Conservation (phyloP, 2,113 vertebrate species). For the Actenoides hombroni region DNA sequence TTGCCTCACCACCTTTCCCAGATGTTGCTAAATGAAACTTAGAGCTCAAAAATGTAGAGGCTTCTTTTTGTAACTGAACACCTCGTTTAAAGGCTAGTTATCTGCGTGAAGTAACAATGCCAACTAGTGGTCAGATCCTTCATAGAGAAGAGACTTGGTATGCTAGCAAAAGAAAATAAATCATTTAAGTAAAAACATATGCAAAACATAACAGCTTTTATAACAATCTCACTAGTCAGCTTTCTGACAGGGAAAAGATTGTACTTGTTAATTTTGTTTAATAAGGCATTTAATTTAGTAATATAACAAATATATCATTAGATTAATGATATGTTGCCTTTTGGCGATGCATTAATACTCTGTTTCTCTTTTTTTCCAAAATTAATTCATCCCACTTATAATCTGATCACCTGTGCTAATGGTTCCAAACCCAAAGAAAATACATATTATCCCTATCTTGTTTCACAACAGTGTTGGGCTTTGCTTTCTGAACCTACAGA, state of each 20-base stretch:
- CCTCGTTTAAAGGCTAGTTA: neutral
- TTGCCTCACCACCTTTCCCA: neutral
- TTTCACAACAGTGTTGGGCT: neutral
- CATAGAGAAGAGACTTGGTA: neutral
- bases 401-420: neutral
- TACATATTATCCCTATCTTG: neutral
- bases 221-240: neutral
- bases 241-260: neutral
- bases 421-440: neutral
- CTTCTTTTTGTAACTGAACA: neutral
- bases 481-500: neutral
- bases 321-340: neutral
- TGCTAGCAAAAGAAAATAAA: neutral
- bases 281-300: neutral
- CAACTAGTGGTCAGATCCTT: constrained; percentile 47
- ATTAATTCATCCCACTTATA: neutral
- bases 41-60: neutral
- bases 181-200: neutral
- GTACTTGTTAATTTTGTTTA: neutral
- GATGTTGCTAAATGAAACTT: neutral
- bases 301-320: neutral
- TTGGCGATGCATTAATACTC: neutral
- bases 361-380: neutral
- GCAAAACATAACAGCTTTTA: neutral
- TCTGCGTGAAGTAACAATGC: constrained; percentile 30